Conservation (phyloP, 2,888 invertebrate species). For the Parapristionchus giblindavisi region DNA sequence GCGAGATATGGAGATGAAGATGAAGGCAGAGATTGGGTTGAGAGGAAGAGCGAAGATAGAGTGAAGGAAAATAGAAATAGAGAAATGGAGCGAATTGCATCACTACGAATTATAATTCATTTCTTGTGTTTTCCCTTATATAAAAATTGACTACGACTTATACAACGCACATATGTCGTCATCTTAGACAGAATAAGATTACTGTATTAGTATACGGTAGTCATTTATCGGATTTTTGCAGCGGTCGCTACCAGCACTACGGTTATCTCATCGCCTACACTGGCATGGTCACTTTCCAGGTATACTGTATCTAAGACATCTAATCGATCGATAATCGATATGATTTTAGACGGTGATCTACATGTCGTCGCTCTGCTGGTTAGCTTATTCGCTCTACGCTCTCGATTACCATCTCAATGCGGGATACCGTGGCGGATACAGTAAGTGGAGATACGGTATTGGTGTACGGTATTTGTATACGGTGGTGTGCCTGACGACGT, state of each 20-base stretch:
- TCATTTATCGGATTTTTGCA: constrained; percentile 13
- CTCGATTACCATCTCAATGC: constrained; percentile 39
- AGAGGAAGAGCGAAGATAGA: no score
- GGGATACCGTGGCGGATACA: constrained; percentile 23
- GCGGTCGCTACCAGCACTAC: constrained; percentile 38
- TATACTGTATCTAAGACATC: background rate
- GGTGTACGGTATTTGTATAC: no score
- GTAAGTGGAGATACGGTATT: constrained; percentile 8
- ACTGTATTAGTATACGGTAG: background rate
- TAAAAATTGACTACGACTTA: no score
- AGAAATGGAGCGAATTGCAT: no score
- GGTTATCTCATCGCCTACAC: constrained; percentile 39
- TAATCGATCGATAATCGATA: background rate
- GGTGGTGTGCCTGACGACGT: no score
- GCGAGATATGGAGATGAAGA: no score
- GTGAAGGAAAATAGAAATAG: no score
- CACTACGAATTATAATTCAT: no score
- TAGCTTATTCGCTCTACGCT: constrained; percentile 39
- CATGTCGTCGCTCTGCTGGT: constrained; percentile 43
- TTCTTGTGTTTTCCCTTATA: no score
- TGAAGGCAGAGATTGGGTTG: no score
- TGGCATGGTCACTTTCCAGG: constrained; percentile 43
- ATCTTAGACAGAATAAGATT: no score
- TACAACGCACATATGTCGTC: no score
- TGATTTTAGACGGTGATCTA: constrained; percentile 43